Conservation (phyloP, 1,140 invertebrate genomes). For the Sesamia nonagrioides region DNA sequence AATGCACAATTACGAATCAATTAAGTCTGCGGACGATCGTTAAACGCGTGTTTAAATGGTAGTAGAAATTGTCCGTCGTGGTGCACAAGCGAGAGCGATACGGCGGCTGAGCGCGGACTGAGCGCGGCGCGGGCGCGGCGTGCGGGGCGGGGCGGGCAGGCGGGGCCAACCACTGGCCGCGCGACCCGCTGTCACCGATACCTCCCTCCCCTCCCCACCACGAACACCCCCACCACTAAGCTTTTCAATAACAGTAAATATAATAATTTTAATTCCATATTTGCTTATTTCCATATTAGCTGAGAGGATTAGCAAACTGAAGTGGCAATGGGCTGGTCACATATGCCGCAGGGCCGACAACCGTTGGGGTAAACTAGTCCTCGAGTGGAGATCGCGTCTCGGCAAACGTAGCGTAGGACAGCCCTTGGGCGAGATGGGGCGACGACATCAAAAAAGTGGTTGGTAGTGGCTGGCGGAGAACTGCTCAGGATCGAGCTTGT, state of each 20-base stretch:
- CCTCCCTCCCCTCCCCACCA: slow-evolving; percentile 46
- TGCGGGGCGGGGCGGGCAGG: slow-evolving; percentile 60
- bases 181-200: slow-evolving; percentile 72
- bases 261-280: slow-evolving; percentile 54
- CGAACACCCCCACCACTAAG: slow-evolving; percentile 57
- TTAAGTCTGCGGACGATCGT: slow-evolving; percentile 39
- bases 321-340: too few species aligned
- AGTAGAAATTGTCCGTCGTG: slow-evolving; percentile 35
- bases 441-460: too few species aligned
- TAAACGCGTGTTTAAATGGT: slow-evolving; percentile 47
- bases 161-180: slow-evolving; percentile 72
- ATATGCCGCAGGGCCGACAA: too few species aligned
- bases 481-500: too few species aligned
- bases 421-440: too few species aligned
- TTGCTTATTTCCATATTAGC: too few species aligned
- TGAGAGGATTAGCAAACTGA: too few species aligned
- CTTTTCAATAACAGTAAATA: slow-evolving; percentile 78
- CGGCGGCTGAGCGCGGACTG: slow-evolving; percentile 83
- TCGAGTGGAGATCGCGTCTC: too few species aligned
- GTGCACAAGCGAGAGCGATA: slow-evolving; percentile 75
- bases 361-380: too few species aligned
- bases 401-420: too few species aligned
- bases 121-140: slow-evolving; percentile 64
- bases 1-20: slow-evolving; percentile 32
- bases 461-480: too few species aligned